Percentiles rank a stretch among this genome's conserved stretches.
These are phyloP conservation scores for Perithous albicinctus DNA, from an alignment of 2,888 invertebrate species.

Conservation along the genomic window DNA sequence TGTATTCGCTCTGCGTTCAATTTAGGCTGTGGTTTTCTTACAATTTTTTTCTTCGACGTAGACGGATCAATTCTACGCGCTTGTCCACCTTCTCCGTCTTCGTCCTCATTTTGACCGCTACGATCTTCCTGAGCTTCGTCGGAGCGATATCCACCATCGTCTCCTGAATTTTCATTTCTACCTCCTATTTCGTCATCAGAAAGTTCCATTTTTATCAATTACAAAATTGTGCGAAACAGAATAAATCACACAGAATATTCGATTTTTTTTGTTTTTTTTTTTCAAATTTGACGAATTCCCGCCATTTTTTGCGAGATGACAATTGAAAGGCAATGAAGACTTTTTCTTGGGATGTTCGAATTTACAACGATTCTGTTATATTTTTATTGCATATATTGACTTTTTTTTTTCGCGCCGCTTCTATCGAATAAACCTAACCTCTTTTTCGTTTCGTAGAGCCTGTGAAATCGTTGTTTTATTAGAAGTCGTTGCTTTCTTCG, in stretches of 20 bases:
- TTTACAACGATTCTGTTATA: neutral
- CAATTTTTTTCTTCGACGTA: constrained; percentile 86
- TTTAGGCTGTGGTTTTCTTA: constrained; percentile 89
- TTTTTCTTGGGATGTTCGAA: neutral
- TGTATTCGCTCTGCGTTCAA: constrained; percentile 90
- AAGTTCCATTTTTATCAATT: constrained; percentile 43
- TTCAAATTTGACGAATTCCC: constrained; percentile 24
- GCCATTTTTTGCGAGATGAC: constrained; percentile 13
- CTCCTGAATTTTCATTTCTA: constrained; percentile 49
- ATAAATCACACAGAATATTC: neutral
- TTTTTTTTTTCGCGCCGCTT: neutral
- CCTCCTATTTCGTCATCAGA: constrained; percentile 60
- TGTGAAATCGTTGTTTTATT: constrained; percentile 17
- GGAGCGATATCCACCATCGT: constrained; percentile 52
- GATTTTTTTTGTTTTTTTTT: no score
- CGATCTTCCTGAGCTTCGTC: constrained; percentile 63
- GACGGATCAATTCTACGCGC: constrained; percentile 84
- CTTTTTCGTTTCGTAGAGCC: neutral
- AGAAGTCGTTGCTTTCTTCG: constrained; percentile 83
- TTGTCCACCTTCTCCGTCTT: constrained; percentile 66
- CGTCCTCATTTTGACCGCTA: constrained; percentile 47
- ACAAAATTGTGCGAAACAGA: no score
- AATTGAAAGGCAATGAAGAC: no score
- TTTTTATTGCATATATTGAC: no score
- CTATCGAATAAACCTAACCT: constrained; percentile 31